These are phyloP conservation scores for Drosophila sturtevanti DNA, from an alignment of 1,140 invertebrate species.

Conservation along the genomic window DNA sequence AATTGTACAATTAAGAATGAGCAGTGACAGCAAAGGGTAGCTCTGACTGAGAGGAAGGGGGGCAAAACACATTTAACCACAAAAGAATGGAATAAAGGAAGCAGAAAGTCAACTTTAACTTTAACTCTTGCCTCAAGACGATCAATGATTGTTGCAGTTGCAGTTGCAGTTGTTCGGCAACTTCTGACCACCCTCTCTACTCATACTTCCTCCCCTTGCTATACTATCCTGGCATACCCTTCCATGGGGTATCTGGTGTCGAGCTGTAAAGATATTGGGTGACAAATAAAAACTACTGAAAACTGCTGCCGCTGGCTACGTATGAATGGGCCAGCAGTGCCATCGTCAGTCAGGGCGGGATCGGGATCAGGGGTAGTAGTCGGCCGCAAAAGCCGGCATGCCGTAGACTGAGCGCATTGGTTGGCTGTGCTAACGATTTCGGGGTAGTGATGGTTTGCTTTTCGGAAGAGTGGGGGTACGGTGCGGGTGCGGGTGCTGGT, in stretches of 20 bases:
- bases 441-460: conserved; percentile 17
- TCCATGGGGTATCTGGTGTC: conserved; percentile 67
- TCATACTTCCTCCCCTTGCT: conserved; percentile 3
- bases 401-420: conserved; percentile 66
- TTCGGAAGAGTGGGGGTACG: conserved; percentile 15
- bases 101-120: conserved; percentile 53
- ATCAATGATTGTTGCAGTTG: conserved; percentile 63
- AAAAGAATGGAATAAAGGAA: conserved; percentile 77
- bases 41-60: conserved; percentile 19
- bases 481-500: too few relatives aligned
- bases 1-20: conserved; percentile 40
- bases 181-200: background rate
- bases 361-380: conserved; percentile 54
- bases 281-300: conserved; percentile 82
- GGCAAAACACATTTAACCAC: conserved; percentile 72
- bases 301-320: conserved; percentile 70
- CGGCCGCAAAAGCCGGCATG: conserved; percentile 71
- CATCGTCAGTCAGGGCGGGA: conserved; percentile 17
- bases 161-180: background rate
- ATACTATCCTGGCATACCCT: background rate
- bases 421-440: conserved; percentile 49
- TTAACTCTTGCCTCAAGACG: conserved; percentile 47
- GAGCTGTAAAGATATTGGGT: conserved; percentile 80
- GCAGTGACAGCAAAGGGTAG: conserved; percentile 31
- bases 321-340: conserved; percentile 66